Percentiles rank a stretch among this genome's conserved stretches.
Conservation (phyloP, 2,113 vertebrate species). For the Okapia johnstoni region DNA sequence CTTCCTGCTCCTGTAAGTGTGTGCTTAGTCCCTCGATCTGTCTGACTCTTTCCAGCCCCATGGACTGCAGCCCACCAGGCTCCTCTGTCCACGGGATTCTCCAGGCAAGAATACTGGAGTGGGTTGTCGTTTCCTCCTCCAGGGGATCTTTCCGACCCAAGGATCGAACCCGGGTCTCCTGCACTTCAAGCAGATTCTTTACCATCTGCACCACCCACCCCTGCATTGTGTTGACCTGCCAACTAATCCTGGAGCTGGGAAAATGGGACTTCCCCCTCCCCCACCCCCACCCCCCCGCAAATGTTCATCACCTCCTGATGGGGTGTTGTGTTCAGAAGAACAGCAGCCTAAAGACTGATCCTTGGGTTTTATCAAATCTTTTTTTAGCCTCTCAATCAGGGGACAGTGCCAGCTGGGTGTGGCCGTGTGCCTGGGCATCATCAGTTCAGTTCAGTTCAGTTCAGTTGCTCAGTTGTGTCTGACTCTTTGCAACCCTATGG, state of each 20-base stretch:
- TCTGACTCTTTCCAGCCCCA: background rate
- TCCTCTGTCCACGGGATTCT: background rate
- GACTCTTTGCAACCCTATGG: background rate
- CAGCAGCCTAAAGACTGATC: background rate
- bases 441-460: background rate
- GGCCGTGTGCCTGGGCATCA: background rate
- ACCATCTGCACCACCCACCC: background rate
- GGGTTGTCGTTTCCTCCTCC: background rate
- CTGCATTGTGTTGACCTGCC: background rate
- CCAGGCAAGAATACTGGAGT: background rate
- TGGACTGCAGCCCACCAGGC: background rate
- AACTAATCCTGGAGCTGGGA: background rate
- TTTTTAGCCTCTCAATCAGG: background rate
- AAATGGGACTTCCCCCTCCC: background rate
- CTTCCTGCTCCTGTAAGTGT: background rate
- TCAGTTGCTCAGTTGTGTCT: background rate
- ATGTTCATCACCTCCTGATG: background rate
- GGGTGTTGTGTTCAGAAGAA: background rate
- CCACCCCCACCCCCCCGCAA: background rate
- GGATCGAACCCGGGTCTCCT: background rate
- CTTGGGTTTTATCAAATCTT: background rate
- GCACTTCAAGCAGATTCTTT: background rate
- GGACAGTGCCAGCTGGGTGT: background rate
- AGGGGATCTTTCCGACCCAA: background rate
- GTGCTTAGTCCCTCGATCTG: background rate